Base-by-base conservation (phyloP, 2,113 vertebrate genomes). In the Phaethon lepturus region DNA sequence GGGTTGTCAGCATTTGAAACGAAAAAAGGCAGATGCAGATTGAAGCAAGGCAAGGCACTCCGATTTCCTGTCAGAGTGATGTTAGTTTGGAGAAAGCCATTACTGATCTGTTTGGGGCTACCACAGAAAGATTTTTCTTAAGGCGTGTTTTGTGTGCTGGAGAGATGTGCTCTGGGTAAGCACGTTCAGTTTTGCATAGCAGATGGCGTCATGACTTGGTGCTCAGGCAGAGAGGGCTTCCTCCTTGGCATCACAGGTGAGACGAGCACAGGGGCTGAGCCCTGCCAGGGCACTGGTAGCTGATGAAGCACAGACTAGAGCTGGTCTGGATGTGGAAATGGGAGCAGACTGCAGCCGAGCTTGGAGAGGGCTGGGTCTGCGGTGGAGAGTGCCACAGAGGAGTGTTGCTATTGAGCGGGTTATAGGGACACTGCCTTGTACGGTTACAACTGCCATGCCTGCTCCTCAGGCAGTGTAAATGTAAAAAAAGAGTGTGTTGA, bases 391-490 rank as follows among this genome's bases (percentile, higher is more conserved):
- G 2, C 20, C 17, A 12, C 47, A 45, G 47, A 25, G 18, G 40
- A 20, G 8, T 4, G 24, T 74, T 71, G 25, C 9, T 11, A 7
- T 11, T 24, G 18, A 78, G 18, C 2, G 2, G 23, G 6, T 72
- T 63, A 68, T 25, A 38, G 17, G 35, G 12, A 7, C 0, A 0
- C 25, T 60, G 53, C 35, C 28, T 75, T 0, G 0, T 59, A 0
- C 44, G 24, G 20, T 25, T 59, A 25, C 0, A 88, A 28, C 25
- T 29, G 76, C 19, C 7, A 5, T 2, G 5, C 11, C 22, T 38
- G 6, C 18, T 52, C 25, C 63, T 83, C 9, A 23, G 44, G 23
- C n/a, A 66, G 15, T 35, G 11, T 66, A 49, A 89, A 33, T 45
- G 15, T 26, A 38, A 1, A 24, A 50, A 60, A 77, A 47, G 17